Conservation (phyloP, 35 echinoderm and acorn worm species). For the Antedon bifida region DNA sequence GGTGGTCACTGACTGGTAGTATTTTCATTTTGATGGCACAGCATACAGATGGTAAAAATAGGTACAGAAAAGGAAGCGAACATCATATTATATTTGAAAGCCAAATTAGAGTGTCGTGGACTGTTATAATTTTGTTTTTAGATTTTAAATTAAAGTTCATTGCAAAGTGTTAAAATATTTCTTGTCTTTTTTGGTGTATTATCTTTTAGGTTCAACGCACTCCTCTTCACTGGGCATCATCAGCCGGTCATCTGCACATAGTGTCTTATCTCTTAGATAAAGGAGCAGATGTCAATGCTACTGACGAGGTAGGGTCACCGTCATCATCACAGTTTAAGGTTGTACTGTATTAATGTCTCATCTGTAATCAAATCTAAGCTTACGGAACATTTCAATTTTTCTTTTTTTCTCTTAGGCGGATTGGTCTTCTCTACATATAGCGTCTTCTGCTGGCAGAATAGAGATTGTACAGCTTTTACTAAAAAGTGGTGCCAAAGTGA, state of each 20-base stretch:
- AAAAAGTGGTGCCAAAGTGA: constrained; percentile 42
- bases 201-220: constrained; percentile 50
- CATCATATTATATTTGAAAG: too few species aligned
- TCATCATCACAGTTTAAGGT: not conserved
- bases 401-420: constrained; percentile 33
- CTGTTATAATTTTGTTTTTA: too few species aligned
- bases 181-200: too few species aligned
- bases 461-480: constrained; percentile 67
- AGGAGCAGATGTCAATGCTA: constrained; percentile 39
- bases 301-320: constrained; percentile 83
- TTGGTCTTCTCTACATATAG: constrained; percentile 75
- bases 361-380: not conserved
- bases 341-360: not conserved
- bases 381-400: not conserved
- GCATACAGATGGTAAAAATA: too few species aligned
- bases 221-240: constrained; percentile 85
- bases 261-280: constrained; percentile 53
- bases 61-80: too few species aligned
- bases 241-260: constrained; percentile 53
- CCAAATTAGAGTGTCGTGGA: too few species aligned
- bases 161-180: too few species aligned
- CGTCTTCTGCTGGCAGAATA: constrained; percentile 65
- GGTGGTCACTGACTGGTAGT: too few species aligned
- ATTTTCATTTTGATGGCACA: too few species aligned
- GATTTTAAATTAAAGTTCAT: too few species aligned